Base-by-base conservation (phyloP, 2,797 vertebrate genomes). In the Xenentodon cancila region DNA sequence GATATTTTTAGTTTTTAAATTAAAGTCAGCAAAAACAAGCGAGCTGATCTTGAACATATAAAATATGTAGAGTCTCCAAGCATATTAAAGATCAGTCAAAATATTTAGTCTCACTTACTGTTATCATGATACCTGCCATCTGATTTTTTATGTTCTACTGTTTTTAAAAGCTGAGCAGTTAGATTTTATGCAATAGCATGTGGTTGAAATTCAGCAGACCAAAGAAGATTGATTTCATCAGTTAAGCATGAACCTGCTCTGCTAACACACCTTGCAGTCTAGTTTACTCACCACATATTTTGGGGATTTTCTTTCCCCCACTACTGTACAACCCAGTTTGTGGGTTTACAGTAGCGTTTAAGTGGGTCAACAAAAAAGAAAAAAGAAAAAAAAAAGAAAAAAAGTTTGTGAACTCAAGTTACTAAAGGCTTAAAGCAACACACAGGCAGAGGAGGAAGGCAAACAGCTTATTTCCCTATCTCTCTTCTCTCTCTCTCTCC, bases 401-500 rank as follows among this genome's bases (percentile, higher is more conserved):
- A 85, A 90, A 87, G 69, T 87, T 92, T 81, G 48, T 55, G 49
- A 86, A 88, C 72, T 82, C 71, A 84, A 89, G 86, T 91, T 89
- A 89, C 71, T 85, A 85, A 89, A 85, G 86, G 86, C 88, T 92
- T 91, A 89, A 81, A 90, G 88, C 81, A 64, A 88, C 83, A 89
- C 71, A 79, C 74, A 81, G 67, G 74, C 86, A 85, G 81, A 82
- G 78, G 83, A 86, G 81, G 85, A 84, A 86, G 74, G 88, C 84
- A 88, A 90, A 88, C 85, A 89, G 89, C 89, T 90, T 90, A 89
- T 86, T 75, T 80, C 75, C 77, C 75, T 92, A 89, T 92, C 89
- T 88, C 59, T 78, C 75, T 84, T 69, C 80, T 80, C 87, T 87
- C 25, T 87, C 25, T 25, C 84, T 85, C 89, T 88, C 88, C 85